Base-by-base conservation (phyloP, 1,140 invertebrate genomes). In the Luehdorfia chinensis region DNA sequence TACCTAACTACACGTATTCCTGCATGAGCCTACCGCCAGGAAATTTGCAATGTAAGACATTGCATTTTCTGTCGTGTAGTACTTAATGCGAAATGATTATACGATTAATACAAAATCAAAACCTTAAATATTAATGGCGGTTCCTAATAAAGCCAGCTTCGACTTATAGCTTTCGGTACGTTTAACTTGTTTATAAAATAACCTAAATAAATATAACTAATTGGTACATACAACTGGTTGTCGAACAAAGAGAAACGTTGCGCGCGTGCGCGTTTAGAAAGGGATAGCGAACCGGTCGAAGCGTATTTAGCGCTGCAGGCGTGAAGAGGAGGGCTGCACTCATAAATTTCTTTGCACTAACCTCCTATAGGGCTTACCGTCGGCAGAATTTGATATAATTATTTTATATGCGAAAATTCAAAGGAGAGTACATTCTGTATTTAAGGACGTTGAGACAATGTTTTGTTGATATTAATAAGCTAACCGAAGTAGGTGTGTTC, bases 231-330 rank as follows among this genome's bases (percentile, higher is more conserved):
- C 54, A 45, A 47, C 34, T 41, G 16, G 12, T 7, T 21, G 34
- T 3, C 18, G 46, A 61, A 66, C 59, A 66, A 66, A 66, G 63
- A 47, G 47, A 23, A 8, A 5, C 1, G 7, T 2, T 49, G 1
- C 7, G 27, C 59, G 63, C 63, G 54, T 59, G 63, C 63, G 55
- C 31, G 27, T n/a, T 8, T 3, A 12, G 53, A 66, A 7, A 6
- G 63, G 51, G 63, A 62, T 37, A 36, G 47, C 21, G 19, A 11
- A 34, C 27, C 52, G 55, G 63, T 59, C 59, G 59, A 61, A 62
- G 43, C 39, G 14, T 12, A 51, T 54, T 9, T 12, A 1, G 11
- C 8, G 5, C 3, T 6, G 2, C 14, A 16, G 2, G 59, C 30
- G 23, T 5, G 50, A 57, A 7, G 21, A 45, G 23, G 59, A 62